These are phyloP conservation scores for Coremacera marginata DNA, from an alignment of 2,888 invertebrate species.

Conservation along the genomic window DNA sequence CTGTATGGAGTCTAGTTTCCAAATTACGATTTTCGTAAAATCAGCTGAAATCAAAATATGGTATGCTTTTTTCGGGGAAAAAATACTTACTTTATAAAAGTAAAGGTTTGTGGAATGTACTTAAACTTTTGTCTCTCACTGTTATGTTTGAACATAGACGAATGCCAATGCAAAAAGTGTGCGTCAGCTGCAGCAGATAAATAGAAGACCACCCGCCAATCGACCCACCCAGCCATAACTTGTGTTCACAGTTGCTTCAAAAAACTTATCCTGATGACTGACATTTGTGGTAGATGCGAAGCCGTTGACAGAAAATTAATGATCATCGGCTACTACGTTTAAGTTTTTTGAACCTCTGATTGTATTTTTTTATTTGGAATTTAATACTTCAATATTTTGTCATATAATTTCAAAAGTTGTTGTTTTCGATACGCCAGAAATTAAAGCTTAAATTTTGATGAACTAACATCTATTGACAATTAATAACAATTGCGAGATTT, in stretches of 20 bases:
- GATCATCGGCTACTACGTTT: not conserved
- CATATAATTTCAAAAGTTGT: not conserved
- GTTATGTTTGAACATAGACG: too few species aligned
- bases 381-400: not conserved
- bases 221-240: not conserved
- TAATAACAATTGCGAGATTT: too few species aligned
- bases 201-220: not conserved
- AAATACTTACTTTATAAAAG: too few species aligned
- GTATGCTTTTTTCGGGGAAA: too few species aligned
- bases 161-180: not conserved
- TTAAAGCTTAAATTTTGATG: not conserved
- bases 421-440: not conserved
- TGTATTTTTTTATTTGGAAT: not conserved
- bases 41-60: too few species aligned
- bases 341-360: not conserved
- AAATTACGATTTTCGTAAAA: too few species aligned
- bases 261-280: not conserved
- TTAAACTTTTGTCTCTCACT: too few species aligned
- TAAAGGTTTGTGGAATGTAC: too few species aligned
- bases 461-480: not conserved
- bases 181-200: not conserved
- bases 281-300: constrained; percentile 2
- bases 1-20: too few species aligned
- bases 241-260: not conserved
- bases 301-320: constrained; percentile 27